Base-by-base conservation (phyloP, 2,113 vertebrate species). In the Bubo scandiacus region DNA sequence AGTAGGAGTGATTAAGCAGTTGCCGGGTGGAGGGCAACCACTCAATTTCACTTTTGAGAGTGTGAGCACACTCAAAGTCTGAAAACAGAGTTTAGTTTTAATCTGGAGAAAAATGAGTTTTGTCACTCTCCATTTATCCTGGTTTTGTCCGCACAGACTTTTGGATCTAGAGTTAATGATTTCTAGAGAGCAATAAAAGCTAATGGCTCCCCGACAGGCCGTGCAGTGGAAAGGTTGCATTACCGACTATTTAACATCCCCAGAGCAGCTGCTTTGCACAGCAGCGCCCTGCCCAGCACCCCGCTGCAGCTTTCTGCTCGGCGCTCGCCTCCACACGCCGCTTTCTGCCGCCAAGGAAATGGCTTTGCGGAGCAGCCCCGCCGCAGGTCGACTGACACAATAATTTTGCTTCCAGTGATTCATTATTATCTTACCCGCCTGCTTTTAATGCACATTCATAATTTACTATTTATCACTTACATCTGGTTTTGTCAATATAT, bases 241-340 rank as follows among this genome's bases (percentile, higher is more conserved):
- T 38, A 18, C 59, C 3, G 2, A 5, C 63, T 29, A 13, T n/a
- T 27, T 10, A 7, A 30, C 7, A 18, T 11, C 40, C 4, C 42
- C 2, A 5, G 38, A 45, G 43, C 18, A 17, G 43, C 43, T 45
- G 43, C 47, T 30, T 15, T 8, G 26, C 52, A 3, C 11, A 2
- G 12, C 15, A 4, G 22, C 2, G 9, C 49, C 42, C 30, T 25
- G 40, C 55, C 29, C 23, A 1, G 5, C 32, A 15, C 2, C 2
- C 34, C 11, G 4, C 42, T 6, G 54, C 45, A 10, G 45, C 26
- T 13, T 17, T 7, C n/a, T 19, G 57, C 63, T 30, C 10, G 1
- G 51, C 1, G 3, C 49, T 63, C 17, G 3, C 55, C 54, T 45
- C 12, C 1, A 10, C 27, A 1, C 3, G 3, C 13, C 4, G 8